A percentile compares a stretch with the other conserved stretches of the same genome.
phyloP scores from a whole-genome alignment of 2,113 vertebrate species.

The Reinhardtius hippoglossoides region DNA sequence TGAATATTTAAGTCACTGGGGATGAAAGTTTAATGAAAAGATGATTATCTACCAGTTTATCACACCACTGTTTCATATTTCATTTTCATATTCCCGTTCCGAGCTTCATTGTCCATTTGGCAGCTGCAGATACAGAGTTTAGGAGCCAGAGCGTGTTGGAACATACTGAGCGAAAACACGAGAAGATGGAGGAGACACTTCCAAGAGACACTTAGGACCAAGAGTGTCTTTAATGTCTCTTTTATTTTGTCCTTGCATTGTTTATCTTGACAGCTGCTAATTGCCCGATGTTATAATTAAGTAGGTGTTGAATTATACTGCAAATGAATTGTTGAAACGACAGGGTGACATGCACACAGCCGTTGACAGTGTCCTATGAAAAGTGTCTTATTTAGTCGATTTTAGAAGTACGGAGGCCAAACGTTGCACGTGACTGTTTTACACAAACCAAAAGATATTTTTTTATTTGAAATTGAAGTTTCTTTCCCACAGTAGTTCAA shows the following conservation, averaged over 20 bases:
- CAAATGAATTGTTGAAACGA: too few relatives aligned
- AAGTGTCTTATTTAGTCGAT: too few relatives aligned
- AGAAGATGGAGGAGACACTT: not conserved
- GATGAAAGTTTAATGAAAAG: constrained; percentile 84
- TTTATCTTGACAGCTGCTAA: not conserved
- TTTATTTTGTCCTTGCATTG: not conserved
- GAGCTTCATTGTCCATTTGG: constrained; percentile 39
- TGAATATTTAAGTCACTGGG: constrained; percentile 79
- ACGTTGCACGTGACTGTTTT: too few relatives aligned
- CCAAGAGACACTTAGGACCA: not conserved
- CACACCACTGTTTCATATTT: constrained; percentile 76
- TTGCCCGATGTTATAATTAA: not conserved
- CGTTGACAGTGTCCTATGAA: too few relatives aligned
- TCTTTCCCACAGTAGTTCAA: too few relatives aligned
- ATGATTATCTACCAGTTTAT: constrained; percentile 82
- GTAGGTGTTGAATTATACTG: too few relatives aligned
- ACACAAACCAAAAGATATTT: too few relatives aligned
- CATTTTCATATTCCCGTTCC: constrained; percentile 59
- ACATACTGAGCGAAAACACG: not conserved
- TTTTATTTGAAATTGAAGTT: too few relatives aligned
- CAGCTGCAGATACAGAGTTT: constrained; percentile 43
- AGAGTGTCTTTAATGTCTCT: not conserved
- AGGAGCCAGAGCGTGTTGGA: not conserved
- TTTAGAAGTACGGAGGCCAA: too few relatives aligned
- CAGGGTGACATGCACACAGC: too few relatives aligned